Conservation (phyloP, 2,797 vertebrate species). For the Typhlichthys subterraneus region DNA sequence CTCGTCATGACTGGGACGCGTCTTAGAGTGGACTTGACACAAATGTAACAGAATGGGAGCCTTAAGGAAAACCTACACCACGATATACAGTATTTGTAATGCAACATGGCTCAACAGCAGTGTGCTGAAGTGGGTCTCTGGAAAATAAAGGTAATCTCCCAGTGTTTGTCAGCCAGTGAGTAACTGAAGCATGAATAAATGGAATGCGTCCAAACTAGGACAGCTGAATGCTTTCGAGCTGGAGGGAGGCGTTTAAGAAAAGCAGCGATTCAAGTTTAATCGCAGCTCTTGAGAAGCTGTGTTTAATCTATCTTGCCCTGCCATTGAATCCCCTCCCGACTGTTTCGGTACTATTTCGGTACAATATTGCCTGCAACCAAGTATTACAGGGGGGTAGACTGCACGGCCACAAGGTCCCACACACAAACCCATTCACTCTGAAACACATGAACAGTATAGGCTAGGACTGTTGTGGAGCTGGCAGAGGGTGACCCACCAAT, state of each 20-base stretch:
- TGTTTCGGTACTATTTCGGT: slow-evolving; percentile 3
- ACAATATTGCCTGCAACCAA: slow-evolving; percentile 23
- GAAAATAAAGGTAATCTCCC: background rate
- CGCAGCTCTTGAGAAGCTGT: slow-evolving; percentile 3
- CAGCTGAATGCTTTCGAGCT: slow-evolving; percentile 16
- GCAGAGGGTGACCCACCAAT: slow-evolving; percentile 37
- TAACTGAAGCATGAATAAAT: background rate
- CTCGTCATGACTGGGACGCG: slow-evolving; percentile 41
- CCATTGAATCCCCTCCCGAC: slow-evolving; percentile 37
- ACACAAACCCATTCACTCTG: background rate
- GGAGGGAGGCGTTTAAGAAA: slow-evolving; percentile 2
- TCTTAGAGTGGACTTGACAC: slow-evolving; percentile 31
- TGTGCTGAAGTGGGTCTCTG: background rate
- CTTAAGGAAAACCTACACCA: too few species aligned
- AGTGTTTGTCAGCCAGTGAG: background rate
- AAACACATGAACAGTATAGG: slow-evolving; percentile 37
- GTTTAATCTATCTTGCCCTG: slow-evolving; percentile 35
- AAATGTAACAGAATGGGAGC: too few species aligned
- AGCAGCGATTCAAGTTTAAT: slow-evolving; percentile 19
- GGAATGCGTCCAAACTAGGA: slow-evolving; percentile 8
- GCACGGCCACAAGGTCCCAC: slow-evolving; percentile 8
- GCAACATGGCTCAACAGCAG: background rate
- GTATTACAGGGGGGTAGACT: slow-evolving; percentile 11
- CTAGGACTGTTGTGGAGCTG: slow-evolving; percentile 21
- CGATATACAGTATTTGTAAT: too few species aligned